Base-by-base conservation (phyloP, 2,888 invertebrate species). In the Sphaerophoria rueppellii region DNA sequence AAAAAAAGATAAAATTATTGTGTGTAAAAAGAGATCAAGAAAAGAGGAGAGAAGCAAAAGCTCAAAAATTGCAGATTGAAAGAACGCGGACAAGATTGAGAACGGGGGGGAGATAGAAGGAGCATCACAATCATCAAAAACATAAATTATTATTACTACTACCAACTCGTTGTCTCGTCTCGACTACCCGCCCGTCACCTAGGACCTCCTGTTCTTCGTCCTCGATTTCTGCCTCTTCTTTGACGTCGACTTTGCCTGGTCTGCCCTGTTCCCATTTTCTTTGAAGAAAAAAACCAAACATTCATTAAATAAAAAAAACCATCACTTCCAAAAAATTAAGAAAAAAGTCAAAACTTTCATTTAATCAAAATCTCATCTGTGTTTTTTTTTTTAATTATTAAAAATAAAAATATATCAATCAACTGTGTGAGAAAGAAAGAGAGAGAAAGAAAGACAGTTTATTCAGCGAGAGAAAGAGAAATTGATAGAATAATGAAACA, bases 311-410 rank as follows among this genome's bases (percentile, higher is more conserved):
- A 6, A 4, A 72, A 69, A 70, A 58, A 58, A 32, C 35, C 63
- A 63, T 63, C 63, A 63, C 61, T 48, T 61, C 12, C 24, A 61
- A 63, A 35, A 79, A 43, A 9, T 43, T 43, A 43, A 12, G 12
- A 12, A 43, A 43, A 65, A 75, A 55, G 46, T 55, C 65, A 79
- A 75, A 65, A 86, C 63, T 69, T 76, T 74, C 70, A 75, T 80
- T 58, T 74, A 72, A 81, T 69, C 70, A 79, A 82, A 74, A 79
- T 75, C 70, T 79, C 74, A 83, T 67, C 60, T 67, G 71, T 75
- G 24, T 65, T 60, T 60, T 43, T 43, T 9, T 43, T 40, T 40
- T 40, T 40, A 1, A 40, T 71, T 63, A 2, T 2, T 2, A 24
- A 24, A 24, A 24, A 24, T 24, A 24, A 24, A 24, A 24, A 24